A percentile compares a stretch with the other conserved stretches of the same genome.
Conservation (phyloP, 2,888 invertebrate species). For the Gymnosoma rotundatum region DNA sequence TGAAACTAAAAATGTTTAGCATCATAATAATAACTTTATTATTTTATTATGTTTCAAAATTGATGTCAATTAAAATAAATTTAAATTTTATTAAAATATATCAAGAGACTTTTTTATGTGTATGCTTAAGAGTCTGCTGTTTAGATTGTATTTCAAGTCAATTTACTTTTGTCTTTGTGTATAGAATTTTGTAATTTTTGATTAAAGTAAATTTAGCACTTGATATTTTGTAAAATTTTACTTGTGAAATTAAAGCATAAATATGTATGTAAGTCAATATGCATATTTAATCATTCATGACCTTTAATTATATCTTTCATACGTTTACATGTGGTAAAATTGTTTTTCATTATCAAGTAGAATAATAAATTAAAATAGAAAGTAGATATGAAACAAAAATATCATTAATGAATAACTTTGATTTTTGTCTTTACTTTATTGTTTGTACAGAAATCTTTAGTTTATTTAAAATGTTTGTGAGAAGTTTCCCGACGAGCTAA, state of each 20-base stretch:
- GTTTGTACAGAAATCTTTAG: no score
- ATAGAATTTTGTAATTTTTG: background rate
- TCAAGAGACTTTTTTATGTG: background rate
- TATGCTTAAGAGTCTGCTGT: no score
- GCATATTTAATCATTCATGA: no score
- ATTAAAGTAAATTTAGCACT: background rate
- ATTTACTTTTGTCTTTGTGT: background rate
- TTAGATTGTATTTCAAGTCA: background rate
- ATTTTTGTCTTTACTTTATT: no score
- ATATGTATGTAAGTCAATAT: background rate
- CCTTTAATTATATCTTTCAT: no score
- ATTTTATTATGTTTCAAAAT: background rate
- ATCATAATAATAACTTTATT: constrained; percentile 4
- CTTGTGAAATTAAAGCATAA: background rate
- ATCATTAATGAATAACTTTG: no score
- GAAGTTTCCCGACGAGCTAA: no score
- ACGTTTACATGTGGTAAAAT: no score
- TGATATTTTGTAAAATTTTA: background rate
- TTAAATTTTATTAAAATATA: background rate
- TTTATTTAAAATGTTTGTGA: no score
- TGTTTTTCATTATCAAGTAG: no score
- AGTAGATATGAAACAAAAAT: no score
- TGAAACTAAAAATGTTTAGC: background rate
- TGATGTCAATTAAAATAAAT: constrained; percentile 42
- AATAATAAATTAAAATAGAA: no score